A percentile compares a stretch with the other conserved stretches of the same genome.
phyloP scores from a whole-genome alignment of 2,888 invertebrate species.

The Apamea anceps region DNA sequence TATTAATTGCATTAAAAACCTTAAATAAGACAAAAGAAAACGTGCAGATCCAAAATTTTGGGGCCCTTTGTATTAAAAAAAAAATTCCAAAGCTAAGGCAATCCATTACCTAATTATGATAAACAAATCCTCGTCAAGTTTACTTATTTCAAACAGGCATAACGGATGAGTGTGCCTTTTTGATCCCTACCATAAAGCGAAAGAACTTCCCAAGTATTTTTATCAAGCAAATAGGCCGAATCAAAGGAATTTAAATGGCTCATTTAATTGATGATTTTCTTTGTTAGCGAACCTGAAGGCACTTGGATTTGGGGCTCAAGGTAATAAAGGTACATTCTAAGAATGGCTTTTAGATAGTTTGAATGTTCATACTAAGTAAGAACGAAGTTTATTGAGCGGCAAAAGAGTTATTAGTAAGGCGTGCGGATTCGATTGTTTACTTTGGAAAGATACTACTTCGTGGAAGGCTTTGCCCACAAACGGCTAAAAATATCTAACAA shows the following conservation, averaged over 20 bases:
- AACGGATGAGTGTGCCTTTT: conserved; percentile 66
- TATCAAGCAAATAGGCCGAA: conserved; percentile 69
- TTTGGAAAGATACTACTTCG: background rate
- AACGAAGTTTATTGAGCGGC: conserved; percentile 15
- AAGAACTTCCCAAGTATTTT: conserved; percentile 60
- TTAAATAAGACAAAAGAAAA: conserved; percentile 11
- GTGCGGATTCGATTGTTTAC: background rate
- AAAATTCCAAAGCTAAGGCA: conserved; percentile 15
- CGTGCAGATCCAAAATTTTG: background rate
- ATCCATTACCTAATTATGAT: conserved; percentile 61
- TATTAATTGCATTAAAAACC: background rate
- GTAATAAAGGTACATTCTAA: conserved; percentile 35
- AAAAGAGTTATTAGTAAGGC: conserved; percentile 1
- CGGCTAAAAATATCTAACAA: background rate
- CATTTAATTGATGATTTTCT: conserved; percentile 73
- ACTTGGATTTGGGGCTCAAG: conserved; percentile 42
- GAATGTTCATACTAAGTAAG: conserved; percentile 31
- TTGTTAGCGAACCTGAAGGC: conserved; percentile 64
- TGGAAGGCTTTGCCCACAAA: background rate
- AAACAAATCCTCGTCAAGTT: conserved; percentile 54
- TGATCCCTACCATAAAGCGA: conserved; percentile 59
- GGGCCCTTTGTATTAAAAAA: background rate
- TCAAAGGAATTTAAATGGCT: conserved; percentile 75
- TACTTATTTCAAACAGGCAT: conserved; percentile 62
- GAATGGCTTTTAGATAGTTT: conserved; percentile 44